Evolutionary conservation across 2,113 vertebrate species (phyloP).

Genomic region (Perca fluviatilis): DNA sequence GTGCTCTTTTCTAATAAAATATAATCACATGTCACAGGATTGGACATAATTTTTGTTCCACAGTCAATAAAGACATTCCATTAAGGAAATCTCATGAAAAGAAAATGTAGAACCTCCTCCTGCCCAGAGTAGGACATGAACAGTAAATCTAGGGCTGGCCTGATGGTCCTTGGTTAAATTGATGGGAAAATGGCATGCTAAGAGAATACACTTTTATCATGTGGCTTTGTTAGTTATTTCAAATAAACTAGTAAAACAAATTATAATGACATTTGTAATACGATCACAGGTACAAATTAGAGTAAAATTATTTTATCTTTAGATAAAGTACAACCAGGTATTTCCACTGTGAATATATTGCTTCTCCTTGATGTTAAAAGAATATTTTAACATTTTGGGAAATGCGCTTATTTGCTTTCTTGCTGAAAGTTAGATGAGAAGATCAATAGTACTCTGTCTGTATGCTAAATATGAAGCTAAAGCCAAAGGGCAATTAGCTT

Average conservation of each 20-base stretch:
- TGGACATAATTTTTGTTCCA: constrained; percentile 72
- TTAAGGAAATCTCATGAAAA: constrained; percentile 64
- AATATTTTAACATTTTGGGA: background rate
- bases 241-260: background rate
- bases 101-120: constrained; percentile 19
- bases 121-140: constrained; percentile 35
- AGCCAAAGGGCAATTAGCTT: background rate
- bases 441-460: background rate
- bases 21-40: constrained; percentile 63
- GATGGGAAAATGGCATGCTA: constrained; percentile 16
- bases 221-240: constrained; percentile 8
- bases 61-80: constrained; percentile 68
- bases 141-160: constrained; percentile 14
- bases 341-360: background rate
- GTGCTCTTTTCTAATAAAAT: constrained; percentile 69
- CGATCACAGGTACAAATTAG: background rate
- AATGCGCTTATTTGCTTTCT: background rate
- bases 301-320: background rate
- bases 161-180: constrained; percentile 3
- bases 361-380: background rate
- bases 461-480: background rate
- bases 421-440: background rate
- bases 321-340: background rate
- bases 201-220: constrained; percentile 26
- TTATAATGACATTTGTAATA: background rate